These are phyloP conservation scores for Spermophilus dauricus DNA, from an alignment of 2,113 vertebrate genomes.

Conservation along the genomic window DNA sequence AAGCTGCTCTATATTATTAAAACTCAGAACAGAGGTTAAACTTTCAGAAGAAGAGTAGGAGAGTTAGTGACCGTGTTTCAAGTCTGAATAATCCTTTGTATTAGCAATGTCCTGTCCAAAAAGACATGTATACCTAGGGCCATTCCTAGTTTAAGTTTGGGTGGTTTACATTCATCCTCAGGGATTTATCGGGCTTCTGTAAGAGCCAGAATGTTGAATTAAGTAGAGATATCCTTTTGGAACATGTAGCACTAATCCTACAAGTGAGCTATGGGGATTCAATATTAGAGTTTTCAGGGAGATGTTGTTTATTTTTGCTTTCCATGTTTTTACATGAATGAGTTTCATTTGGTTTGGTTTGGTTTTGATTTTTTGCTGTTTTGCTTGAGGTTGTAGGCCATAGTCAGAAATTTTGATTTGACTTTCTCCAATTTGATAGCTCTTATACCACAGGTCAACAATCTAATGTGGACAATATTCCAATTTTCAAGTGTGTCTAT, in stretches of 20 bases:
- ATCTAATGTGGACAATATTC: neutral
- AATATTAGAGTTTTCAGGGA: neutral
- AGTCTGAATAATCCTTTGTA: neutral
- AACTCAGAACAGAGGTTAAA: neutral
- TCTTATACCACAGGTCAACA: neutral
- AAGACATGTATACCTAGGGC: rapidly evolving
- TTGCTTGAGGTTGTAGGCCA: neutral
- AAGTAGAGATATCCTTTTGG: neutral
- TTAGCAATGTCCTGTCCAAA: neutral
- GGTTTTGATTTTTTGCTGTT: neutral
- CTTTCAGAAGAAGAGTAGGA: neutral
- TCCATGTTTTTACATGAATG: neutral
- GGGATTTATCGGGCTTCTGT: neutral
- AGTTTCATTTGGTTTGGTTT: neutral
- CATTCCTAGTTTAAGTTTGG: neutral
- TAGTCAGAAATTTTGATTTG: neutral
- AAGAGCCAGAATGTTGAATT: neutral
- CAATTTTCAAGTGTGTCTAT: neutral
- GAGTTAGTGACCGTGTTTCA: neutral
- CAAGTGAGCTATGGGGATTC: neutral
- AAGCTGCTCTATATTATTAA: neutral
- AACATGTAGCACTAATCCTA: neutral
- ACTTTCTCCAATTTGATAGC: neutral
- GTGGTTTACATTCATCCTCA: neutral
- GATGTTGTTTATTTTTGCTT: neutral